A percentile compares a stretch with the other conserved stretches of the same genome.
Conservation (phyloP, 2,888 invertebrate species). For the Trichopoda pennipes region DNA sequence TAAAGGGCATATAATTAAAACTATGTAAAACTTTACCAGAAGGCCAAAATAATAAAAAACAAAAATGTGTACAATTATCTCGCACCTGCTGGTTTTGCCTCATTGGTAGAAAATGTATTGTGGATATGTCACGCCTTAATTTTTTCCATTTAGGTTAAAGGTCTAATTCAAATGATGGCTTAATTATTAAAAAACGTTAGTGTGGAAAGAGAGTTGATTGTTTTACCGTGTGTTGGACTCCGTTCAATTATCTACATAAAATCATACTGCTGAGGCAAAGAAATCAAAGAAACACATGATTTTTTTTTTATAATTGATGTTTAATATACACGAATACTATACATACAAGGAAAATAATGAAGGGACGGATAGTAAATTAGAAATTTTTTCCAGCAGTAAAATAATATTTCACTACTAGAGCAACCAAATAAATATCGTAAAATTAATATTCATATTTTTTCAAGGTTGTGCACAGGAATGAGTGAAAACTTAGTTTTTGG, state of each 20-base stretch:
- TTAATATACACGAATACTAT: too few species aligned
- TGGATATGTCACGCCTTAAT: conserved; percentile 43
- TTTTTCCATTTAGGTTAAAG: conserved; percentile 22
- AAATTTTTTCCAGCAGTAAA: too few species aligned
- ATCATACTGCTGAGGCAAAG: not conserved
- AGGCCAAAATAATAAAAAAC: not conserved
- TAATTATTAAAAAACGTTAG: conserved; percentile 40
- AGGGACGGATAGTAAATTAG: too few species aligned
- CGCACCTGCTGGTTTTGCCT: conserved; percentile 58
- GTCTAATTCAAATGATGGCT: conserved; percentile 61
- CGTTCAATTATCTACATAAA: not conserved
- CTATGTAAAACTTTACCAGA: not conserved
- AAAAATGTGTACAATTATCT: conserved; percentile 37
- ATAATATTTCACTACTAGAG: too few species aligned
- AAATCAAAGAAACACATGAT: not conserved
- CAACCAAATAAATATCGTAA: too few species aligned
- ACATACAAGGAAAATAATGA: too few species aligned
- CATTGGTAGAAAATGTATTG: conserved; percentile 3
- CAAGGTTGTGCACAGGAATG: too few species aligned
- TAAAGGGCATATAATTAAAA: conserved; percentile 42
- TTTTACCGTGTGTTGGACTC: not conserved
- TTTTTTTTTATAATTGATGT: too few species aligned
- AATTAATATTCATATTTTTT: too few species aligned
- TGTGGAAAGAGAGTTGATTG: conserved; percentile 37
- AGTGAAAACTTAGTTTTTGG: too few species aligned